A percentile compares a stretch with the other conserved stretches of the same genome.
Conservation (phyloP, 2,797 vertebrate species). For the Phaenicophaeus curvirostris region DNA sequence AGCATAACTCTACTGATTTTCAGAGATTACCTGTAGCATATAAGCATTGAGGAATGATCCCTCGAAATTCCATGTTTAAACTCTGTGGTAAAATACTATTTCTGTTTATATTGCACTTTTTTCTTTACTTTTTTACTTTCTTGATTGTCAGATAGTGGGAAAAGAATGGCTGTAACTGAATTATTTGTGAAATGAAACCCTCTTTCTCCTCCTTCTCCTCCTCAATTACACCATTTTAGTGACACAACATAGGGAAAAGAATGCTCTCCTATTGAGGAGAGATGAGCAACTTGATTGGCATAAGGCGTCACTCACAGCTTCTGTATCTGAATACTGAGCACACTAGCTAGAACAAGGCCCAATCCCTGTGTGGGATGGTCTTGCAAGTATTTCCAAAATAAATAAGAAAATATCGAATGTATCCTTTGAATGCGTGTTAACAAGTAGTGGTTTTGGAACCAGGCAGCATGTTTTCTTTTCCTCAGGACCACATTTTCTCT, state of each 20-base stretch:
- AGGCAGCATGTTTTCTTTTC: not conserved
- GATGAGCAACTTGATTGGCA: not conserved
- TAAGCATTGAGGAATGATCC: conserved; percentile 1
- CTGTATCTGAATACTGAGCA: not conserved
- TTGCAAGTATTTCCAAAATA: not conserved
- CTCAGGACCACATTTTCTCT: not conserved
- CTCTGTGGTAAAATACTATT: conserved; percentile 16
- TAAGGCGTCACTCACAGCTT: not conserved
- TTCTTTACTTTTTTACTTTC: conserved; percentile 32
- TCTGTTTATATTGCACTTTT: conserved; percentile 30
- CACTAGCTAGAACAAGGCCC: not conserved
- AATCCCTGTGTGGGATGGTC: not conserved
- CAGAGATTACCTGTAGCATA: conserved; percentile 24
- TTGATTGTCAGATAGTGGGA: conserved; percentile 20
- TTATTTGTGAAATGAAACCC: not conserved
- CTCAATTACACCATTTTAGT: not conserved
- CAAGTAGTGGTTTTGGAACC: not conserved
- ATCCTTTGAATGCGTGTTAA: not conserved
- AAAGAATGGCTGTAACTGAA: not conserved
- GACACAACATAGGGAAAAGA: not conserved
- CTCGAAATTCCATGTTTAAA: conserved; percentile 37
- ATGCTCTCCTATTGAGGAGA: not conserved
- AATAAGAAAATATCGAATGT: not conserved
- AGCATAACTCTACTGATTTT: not conserved
- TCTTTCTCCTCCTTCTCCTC: conserved; percentile 14